These are phyloP conservation scores for Zaprionus inermis DNA, from an alignment of 1,140 invertebrate species.

Conservation along the genomic window DNA sequence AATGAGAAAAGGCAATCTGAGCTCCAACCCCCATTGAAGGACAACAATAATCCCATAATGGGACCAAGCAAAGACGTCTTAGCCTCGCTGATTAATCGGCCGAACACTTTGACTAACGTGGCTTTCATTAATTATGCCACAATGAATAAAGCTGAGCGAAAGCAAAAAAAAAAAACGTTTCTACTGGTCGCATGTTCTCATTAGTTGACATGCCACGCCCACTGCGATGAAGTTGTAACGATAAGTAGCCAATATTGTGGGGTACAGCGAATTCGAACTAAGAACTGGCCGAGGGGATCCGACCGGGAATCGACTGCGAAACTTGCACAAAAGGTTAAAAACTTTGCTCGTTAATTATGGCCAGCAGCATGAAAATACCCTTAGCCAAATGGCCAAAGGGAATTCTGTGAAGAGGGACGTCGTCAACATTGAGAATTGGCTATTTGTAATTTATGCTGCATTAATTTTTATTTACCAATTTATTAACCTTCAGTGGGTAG, in stretches of 20 bases:
- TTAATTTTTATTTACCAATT: conserved; percentile 70
- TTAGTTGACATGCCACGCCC: conserved; percentile 68
- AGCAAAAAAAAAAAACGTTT: conserved; percentile 22
- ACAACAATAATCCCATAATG: conserved; percentile 10
- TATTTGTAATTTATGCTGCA: conserved; percentile 60
- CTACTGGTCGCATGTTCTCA: conserved; percentile 37
- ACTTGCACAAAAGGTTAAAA: conserved; percentile 68
- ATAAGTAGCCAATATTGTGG: conserved; percentile 63
- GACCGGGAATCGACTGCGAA: conserved; percentile 35
- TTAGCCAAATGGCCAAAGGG: conserved; percentile 40
- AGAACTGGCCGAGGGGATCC: conserved; percentile 30
- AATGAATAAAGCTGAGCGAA: conserved; percentile 14
- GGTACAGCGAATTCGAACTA: background rate
- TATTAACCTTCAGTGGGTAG: conserved; percentile 47
- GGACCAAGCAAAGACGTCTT: conserved; percentile 2
- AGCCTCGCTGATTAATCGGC: conserved; percentile 48
- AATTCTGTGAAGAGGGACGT: conserved; percentile 55
- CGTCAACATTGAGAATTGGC: conserved; percentile 51
- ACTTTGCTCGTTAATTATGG: conserved; percentile 76
- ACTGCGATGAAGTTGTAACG: conserved; percentile 49
- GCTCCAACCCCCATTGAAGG: background rate
- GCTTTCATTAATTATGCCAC: conserved; percentile 57
- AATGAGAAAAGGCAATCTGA: background rate
- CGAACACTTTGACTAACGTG: conserved; percentile 47
- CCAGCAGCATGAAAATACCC: conserved; percentile 24